A percentile compares a stretch with the other conserved stretches of the same genome.
phyloP scores from a whole-genome alignment of 2,113 vertebrate genomes.

The Bufo gargarizans region DNA sequence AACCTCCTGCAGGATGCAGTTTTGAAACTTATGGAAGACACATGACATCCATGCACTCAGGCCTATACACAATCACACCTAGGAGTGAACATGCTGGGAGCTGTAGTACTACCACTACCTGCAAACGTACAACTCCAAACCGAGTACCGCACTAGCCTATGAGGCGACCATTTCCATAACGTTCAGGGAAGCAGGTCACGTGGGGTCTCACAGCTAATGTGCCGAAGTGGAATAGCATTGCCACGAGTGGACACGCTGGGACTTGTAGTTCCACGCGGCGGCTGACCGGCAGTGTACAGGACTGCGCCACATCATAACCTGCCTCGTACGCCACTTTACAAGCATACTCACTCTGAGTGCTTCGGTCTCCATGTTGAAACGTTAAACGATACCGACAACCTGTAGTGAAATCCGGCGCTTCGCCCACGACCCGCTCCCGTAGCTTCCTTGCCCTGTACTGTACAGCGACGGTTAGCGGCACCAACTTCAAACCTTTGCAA shows the following conservation, averaged over 20 bases:
- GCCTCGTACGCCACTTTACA: too few species aligned
- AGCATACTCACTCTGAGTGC: constrained; percentile 25
- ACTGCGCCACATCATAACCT: too few species aligned
- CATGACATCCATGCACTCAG: too few species aligned
- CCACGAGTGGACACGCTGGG: not conserved
- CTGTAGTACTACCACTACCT: not conserved
- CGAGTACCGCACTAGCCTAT: too few species aligned
- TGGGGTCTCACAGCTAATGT: too few species aligned
- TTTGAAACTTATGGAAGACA: too few species aligned
- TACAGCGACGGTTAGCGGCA: not conserved
- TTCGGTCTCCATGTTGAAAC: constrained; percentile 17
- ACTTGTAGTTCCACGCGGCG: not conserved
- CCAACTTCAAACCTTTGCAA: constrained; percentile 7
- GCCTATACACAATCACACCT: not conserved
- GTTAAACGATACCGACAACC: not conserved
- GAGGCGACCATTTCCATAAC: too few species aligned
- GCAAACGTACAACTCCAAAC: too few species aligned
- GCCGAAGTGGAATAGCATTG: too few species aligned
- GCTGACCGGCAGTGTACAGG: too few species aligned
- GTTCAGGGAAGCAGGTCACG: too few species aligned
- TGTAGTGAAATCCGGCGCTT: not conserved
- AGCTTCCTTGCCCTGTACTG: not conserved
- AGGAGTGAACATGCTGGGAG: not conserved
- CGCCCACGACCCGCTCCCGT: not conserved
- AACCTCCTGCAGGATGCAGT: too few species aligned